phyloP scores from a whole-genome alignment of 2,888 invertebrate genomes.

The Lasioglossum lativentre region DNA sequence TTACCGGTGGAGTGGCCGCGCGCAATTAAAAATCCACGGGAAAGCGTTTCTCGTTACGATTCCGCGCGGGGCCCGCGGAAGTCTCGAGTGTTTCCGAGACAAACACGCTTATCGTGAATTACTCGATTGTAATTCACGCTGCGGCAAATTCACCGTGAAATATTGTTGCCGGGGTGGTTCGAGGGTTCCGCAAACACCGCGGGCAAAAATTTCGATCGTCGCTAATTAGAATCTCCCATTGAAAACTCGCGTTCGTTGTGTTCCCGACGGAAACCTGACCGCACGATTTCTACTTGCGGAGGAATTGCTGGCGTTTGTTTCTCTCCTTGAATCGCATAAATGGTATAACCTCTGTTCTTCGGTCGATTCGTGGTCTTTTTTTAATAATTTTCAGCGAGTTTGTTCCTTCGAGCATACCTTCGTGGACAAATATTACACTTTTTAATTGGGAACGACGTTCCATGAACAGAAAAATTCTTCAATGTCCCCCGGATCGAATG shows the following conservation, averaged over 20 bases:
- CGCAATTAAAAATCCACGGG: slow-evolving; percentile 11
- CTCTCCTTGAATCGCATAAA: background rate
- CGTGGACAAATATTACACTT: no score
- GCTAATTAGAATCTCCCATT: background rate
- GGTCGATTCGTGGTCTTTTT: no score
- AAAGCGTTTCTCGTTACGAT: slow-evolving; percentile 10
- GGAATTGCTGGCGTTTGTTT: background rate
- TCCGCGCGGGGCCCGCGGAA: background rate
- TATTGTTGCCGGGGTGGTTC: background rate
- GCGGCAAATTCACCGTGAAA: slow-evolving; percentile 9
- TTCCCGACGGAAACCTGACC: background rate
- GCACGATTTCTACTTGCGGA: background rate
- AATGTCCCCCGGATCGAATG: background rate
- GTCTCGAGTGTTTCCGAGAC: background rate
- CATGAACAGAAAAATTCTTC: no score
- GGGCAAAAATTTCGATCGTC: background rate
- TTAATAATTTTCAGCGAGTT: no score
- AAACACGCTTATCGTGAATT: slow-evolving; percentile 7
- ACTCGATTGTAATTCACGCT: slow-evolving; percentile 1
- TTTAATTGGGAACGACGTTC: no score
- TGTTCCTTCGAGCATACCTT: no score
- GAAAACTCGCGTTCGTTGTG: background rate
- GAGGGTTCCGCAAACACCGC: background rate
- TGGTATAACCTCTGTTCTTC: background rate
- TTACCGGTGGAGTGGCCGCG: background rate